Evolutionary conservation across 2,797 vertebrate genomes (phyloP), one percentile per base, ranked within the genome.

Genomic region (Calcarius lapponicus): DNA sequence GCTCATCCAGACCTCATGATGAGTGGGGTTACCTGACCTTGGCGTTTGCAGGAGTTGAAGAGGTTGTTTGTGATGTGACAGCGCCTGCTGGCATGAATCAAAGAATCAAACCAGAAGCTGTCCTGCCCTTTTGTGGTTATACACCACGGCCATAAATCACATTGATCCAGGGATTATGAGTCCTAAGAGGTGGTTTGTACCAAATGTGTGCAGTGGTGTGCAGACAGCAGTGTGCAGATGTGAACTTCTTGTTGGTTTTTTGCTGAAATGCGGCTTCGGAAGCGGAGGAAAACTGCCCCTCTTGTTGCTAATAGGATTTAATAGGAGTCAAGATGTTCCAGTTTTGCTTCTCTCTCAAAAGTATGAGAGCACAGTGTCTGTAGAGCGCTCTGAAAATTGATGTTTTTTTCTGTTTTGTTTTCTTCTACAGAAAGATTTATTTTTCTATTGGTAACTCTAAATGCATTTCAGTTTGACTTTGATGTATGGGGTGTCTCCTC

Each of bases 11-110:
- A 54, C 38, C 45, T 86, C 58, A 11, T 86, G 47, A 43, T 48
- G 81, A 87, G 25, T 18, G 6, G 74, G 65, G 50, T 94, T 90
- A 25, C 81, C 47, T 90, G 96, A 93, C 95, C 94, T 96, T 94
- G 90, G 92, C 72, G 0, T 60, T 92, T 32, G 66, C 71, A 86
- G 90, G 21, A 74, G 62, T 67, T 92, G 88, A 81, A 62, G 86
- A 94, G 47, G 32, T 73, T 90, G 69, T 95, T 93, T 90, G 80
- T 48, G 19, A 0, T 71, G 29, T 78, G 91, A 82, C 91, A 62
- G 62, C 0, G 12, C 64, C 80, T 93, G 89, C 88, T 97, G 96
- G 90, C 87, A 9, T 16, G 24, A 86, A 80, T 80, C 88, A 85
- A 72, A 38, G 24, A 82, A 81, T 84, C 87, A 88, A 75, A 38